Evolutionary conservation across 2,797 vertebrate genomes (phyloP), one percentile per base, ranked within the genome.

Genomic region (Parotocinclus haroldoi): DNA sequence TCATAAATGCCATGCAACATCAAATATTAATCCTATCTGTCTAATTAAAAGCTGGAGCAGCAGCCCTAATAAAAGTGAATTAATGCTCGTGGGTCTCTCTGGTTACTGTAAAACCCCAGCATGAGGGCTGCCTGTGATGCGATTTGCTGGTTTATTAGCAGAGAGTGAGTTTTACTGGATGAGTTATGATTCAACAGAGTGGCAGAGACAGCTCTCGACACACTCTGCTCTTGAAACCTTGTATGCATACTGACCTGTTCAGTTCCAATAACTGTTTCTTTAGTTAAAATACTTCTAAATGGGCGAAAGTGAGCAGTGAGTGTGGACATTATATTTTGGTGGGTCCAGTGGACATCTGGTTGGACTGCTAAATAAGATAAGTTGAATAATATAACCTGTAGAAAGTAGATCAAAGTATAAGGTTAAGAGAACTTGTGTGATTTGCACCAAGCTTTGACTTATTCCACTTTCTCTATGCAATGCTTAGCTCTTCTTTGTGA

Each of bases 11-110:
- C 70, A 54, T 9, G 36, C 19, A 39, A 58, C 62, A 72, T 69
- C 72, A 67, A 66, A 73, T 76, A 73, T 76, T 60, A 37, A 74
- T 68, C 67, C 44, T 36, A 19, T 71, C 55, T 36, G 16, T 68
- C 51, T 66, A 62, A 72, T 76, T 76, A 72, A 77, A 66, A 50
- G 39, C 40, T 37, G 19, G 7, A 68, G 54, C 59, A 39, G 9
- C 39, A 62, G 40, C 39, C 62, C 36, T 48, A 63, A 27, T 71
- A 56, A 58, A 67, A 58, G 53, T 59, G 53, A 68, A 63, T 66
- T 7, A 73, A 56, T 58, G 57, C 19, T 63, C 18, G 49, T 7
- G 7, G 46, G 37, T 14, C 18, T 44, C 54, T 40, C 16, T n/a
- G 58, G n/a, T 46, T 64, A 42, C 61, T 70, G 56, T 52, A 51